These are phyloP conservation scores for Argentina silus DNA, from an alignment of 2,797 vertebrate species.

Conservation along the genomic window DNA sequence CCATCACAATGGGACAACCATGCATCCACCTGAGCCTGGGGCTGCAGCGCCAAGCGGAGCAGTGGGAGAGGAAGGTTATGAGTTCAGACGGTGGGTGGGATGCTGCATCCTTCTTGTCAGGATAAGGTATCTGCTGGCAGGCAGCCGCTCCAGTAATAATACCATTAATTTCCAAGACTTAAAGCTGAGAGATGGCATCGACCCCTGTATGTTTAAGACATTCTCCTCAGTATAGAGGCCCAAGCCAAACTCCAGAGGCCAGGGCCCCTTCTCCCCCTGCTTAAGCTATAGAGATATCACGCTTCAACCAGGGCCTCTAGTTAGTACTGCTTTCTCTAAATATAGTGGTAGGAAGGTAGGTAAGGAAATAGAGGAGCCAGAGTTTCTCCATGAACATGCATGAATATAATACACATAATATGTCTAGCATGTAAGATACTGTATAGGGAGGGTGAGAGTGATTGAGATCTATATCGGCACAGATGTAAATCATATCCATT, in stretches of 20 bases:
- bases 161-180: not conserved
- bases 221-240: not conserved
- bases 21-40: slow-evolving; percentile 16
- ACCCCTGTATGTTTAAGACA: slow-evolving; percentile 8
- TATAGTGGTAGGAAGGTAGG: slow-evolving; percentile 26
- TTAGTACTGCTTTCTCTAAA: slow-evolving; percentile 15
- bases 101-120: slow-evolving; percentile 7
- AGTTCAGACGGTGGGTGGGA: slow-evolving; percentile 18
- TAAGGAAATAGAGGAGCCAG: not conserved
- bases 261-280: not conserved
- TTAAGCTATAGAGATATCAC: slow-evolving; percentile 34
- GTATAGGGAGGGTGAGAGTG: not conserved
- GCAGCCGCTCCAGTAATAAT: slow-evolving; percentile 12
- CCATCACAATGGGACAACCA: slow-evolving; percentile 6
- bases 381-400: not conserved
- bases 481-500: slow-evolving; percentile 20
- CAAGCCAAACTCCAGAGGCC: slow-evolving; percentile 5
- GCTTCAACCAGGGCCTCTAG: slow-evolving; percentile 28
- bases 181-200: not conserved
- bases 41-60: not conserved
- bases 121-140: slow-evolving; percentile 11
- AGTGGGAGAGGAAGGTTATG: not conserved
- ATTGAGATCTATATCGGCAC: slow-evolving; percentile 2
- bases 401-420: not conserved
- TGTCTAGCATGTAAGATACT: not conserved